These are phyloP conservation scores for Calliscelio sp. DNA, from an alignment of 2,888 invertebrate genomes.

Conservation along the genomic window DNA sequence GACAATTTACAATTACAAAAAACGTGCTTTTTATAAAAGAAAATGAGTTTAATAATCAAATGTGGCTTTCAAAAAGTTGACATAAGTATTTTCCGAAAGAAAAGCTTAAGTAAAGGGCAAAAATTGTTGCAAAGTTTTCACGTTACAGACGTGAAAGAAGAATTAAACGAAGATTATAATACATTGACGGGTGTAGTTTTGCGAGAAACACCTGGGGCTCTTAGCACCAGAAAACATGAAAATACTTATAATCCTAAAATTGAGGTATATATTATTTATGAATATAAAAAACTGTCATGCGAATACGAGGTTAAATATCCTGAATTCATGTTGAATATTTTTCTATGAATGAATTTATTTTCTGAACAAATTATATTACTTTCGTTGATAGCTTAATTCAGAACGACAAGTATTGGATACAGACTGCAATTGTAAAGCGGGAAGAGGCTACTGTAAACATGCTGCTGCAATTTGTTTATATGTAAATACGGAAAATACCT, in stretches of 20 bases:
- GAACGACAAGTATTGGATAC: background rate
- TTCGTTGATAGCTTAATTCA: background rate
- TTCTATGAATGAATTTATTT: background rate
- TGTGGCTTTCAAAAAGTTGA: background rate
- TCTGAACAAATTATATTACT: background rate
- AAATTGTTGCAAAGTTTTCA: constrained; percentile 25
- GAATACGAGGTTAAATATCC: too few species aligned
- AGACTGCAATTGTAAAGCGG: constrained; percentile 40
- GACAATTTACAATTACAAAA: background rate
- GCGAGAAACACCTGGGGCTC: constrained; percentile 35
- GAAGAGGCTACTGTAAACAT: constrained; percentile 46
- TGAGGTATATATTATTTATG: constrained; percentile 16
- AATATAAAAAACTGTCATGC: too few species aligned
- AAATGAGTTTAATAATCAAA: background rate
- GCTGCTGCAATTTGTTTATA: constrained; percentile 46
- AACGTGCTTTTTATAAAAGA: background rate
- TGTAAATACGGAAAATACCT: constrained; percentile 28
- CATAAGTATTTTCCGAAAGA: constrained; percentile 16
- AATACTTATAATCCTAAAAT: constrained; percentile 38
- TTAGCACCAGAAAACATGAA: constrained; percentile 17
- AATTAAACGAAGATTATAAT: background rate
- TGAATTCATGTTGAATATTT: background rate
- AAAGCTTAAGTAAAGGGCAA: constrained; percentile 22
- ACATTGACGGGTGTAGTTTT: constrained; percentile 28
- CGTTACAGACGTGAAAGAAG: constrained; percentile 12